phyloP scores from a whole-genome alignment of 1,140 invertebrate genomes.

The Euura lappo region DNA sequence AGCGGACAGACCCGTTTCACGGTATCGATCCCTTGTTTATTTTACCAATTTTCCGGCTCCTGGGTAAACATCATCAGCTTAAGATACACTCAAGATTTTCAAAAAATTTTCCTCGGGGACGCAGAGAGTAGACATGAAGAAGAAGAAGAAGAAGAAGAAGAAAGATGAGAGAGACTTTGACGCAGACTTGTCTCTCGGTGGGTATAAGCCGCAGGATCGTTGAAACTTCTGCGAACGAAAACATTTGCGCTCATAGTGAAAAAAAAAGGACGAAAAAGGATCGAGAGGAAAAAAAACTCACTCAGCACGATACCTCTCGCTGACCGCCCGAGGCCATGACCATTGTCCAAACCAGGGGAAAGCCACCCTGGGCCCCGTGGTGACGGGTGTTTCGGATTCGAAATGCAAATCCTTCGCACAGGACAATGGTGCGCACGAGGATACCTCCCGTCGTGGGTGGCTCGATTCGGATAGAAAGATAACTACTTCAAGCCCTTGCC shows the following conservation, averaged over 20 bases:
- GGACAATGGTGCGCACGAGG: background rate
- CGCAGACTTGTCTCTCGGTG: too few relatives aligned
- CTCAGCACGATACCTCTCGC: background rate
- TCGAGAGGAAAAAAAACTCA: background rate
- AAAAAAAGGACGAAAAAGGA: slow-evolving; percentile 9
- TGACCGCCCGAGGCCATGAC: background rate
- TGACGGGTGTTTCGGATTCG: slow-evolving; percentile 31
- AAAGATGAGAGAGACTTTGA: slow-evolving; percentile 10
- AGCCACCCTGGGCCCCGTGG: background rate
- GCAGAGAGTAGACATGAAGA: background rate
- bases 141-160: background rate
- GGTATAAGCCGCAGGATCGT: too few relatives aligned
- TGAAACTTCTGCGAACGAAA: too few relatives aligned
- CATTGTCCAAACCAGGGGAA: background rate
- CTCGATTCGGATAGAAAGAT: slow-evolving; percentile 1
- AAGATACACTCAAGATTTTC: background rate
- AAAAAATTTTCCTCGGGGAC: background rate
- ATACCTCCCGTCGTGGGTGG: slow-evolving; percentile 10
- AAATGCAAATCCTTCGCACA: slow-evolving; percentile 41
- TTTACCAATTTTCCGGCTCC: background rate
- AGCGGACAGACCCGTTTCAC: background rate
- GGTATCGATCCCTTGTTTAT: slow-evolving; percentile 7
- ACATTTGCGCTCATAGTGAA: background rate
- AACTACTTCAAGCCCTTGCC: background rate
- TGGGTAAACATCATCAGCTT: background rate